Evolutionary conservation across 2,888 invertebrate genomes (phyloP).

Genomic region (Sinotaia quadrata): DNA sequence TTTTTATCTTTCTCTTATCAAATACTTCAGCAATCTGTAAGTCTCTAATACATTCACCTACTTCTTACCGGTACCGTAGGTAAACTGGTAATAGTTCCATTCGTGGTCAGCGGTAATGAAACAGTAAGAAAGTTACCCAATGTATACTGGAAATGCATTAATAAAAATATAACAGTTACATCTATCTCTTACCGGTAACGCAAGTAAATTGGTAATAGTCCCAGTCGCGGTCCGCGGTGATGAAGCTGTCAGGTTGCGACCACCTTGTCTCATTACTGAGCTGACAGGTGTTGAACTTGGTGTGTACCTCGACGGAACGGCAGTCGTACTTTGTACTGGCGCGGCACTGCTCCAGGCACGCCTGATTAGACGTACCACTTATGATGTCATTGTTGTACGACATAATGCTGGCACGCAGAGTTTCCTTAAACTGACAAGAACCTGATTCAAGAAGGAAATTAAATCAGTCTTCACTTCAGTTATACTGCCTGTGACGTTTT

Average conservation of each 20-base stretch:
- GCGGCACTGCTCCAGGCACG: constrained; percentile 6
- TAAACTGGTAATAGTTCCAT: no score
- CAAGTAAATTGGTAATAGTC: constrained; percentile 26
- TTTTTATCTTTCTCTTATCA: no score
- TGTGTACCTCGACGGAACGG: constrained; percentile 7
- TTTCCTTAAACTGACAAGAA: constrained; percentile 6
- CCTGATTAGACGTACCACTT: not conserved
- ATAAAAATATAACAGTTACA: no score
- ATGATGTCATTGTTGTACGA: constrained; percentile 2
- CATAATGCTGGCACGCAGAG: not conserved
- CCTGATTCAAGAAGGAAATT: not conserved
- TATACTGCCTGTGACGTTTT: no score
- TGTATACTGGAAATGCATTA: no score
- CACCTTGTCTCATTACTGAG: constrained; percentile 14
- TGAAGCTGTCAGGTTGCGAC: constrained; percentile 3
- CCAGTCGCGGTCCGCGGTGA: not conserved
- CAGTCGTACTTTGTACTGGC: constrained; percentile 1
- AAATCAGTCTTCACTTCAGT: not conserved
- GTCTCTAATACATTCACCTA: no score
- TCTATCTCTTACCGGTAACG: constrained; percentile 11
- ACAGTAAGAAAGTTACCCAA: no score
- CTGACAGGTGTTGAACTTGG: not conserved
- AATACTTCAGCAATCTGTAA: no score
- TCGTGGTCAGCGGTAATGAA: no score
- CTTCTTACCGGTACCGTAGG: no score